phyloP scores from a whole-genome alignment of 1,140 invertebrate species.

The Anastrepha ludens region DNA sequence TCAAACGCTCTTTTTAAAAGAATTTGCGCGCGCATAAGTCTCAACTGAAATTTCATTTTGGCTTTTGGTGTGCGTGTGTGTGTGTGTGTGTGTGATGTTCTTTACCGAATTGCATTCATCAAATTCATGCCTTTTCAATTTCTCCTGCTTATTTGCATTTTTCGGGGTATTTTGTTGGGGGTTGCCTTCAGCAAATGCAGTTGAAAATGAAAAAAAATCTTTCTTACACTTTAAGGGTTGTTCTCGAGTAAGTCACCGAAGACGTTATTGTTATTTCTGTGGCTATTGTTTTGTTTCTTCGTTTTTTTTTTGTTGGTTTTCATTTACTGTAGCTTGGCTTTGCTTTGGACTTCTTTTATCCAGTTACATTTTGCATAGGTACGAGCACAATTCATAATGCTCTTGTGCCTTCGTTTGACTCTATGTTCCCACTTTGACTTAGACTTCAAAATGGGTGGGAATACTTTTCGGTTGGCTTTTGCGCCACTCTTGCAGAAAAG shows the following conservation, averaged over 20 bases:
- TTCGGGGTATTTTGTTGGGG: not conserved
- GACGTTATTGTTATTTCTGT: conserved; percentile 29
- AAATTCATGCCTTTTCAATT: not conserved
- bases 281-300: not conserved
- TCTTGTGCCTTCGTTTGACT: conserved; percentile 17
- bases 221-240: not conserved
- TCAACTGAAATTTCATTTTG: conserved; percentile 24
- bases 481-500: not conserved
- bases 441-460: conserved; percentile 54
- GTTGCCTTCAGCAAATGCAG: not conserved
- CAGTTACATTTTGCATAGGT: not conserved
- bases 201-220: not conserved
- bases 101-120: not conserved
- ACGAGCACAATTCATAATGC: not conserved
- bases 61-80: not conserved
- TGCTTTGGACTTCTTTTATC: not conserved
- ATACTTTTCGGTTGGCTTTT: conserved; percentile 47
- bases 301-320: not conserved
- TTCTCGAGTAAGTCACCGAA: conserved; percentile 12
- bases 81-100: not conserved
- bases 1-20: not conserved
- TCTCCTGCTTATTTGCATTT: not conserved
- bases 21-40: not conserved
- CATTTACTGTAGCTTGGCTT: not conserved
- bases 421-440: conserved; percentile 24